Percentiles rank a stretch among this genome's conserved stretches.
Conservation (phyloP, 2,888 invertebrate species). For the Agonum fuliginosum region DNA sequence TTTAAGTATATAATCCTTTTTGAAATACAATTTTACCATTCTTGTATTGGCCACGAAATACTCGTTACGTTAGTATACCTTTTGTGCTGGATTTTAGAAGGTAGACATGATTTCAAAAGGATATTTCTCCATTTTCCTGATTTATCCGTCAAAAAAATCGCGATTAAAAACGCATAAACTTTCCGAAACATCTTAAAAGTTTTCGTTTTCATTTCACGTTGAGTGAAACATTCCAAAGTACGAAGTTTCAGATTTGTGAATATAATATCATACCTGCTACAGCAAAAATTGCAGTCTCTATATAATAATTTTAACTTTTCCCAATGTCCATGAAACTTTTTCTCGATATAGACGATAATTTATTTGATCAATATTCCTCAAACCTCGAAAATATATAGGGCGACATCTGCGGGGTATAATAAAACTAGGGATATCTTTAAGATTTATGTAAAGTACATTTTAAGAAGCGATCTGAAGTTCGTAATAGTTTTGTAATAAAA, state of each 20-base stretch:
- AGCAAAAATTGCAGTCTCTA: slow-evolving; percentile 30
- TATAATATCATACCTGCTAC: slow-evolving; percentile 22
- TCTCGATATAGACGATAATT: slow-evolving; percentile 47
- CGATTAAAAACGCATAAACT: slow-evolving; percentile 20
- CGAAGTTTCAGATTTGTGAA: slow-evolving; percentile 35
- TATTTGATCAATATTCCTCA: slow-evolving; percentile 55
- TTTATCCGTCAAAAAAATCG: too few species aligned
- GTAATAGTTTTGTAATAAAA: slow-evolving; percentile 41
- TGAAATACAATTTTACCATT: too few species aligned
- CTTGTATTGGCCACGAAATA: too few species aligned
- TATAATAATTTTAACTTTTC: slow-evolving; percentile 34
- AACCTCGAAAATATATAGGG: slow-evolving; percentile 39
- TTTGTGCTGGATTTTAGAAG: too few species aligned
- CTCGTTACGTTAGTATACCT: too few species aligned
- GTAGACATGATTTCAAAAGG: too few species aligned
- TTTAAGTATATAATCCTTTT: too few species aligned
- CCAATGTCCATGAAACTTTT: slow-evolving; percentile 36
- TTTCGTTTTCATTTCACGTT: slow-evolving; percentile 30
- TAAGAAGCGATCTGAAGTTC: slow-evolving; percentile 1
- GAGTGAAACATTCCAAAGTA: slow-evolving; percentile 21
- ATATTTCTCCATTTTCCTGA: too few species aligned
- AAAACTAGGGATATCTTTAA: slow-evolving; percentile 45
- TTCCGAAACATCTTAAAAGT: slow-evolving; percentile 10
- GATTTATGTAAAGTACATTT: slow-evolving; percentile 43
- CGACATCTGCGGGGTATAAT: slow-evolving; percentile 48